Evolutionary conservation across 1,140 invertebrate species (phyloP).

Genomic region (Eriocheir sinensis): DNA sequence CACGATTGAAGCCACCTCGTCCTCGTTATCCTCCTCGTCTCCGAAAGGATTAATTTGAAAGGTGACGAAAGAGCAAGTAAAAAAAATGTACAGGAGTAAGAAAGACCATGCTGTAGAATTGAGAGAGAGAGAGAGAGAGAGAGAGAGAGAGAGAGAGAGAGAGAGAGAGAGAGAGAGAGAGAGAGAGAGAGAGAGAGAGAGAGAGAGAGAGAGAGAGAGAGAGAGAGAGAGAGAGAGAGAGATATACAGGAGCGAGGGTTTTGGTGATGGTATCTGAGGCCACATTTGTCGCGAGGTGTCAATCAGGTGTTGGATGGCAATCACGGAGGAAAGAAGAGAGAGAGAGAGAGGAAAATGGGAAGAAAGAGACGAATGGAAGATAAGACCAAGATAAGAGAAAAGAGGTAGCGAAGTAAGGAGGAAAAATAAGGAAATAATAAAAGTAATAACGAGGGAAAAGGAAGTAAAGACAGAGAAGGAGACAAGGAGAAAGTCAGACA

Average conservation of each 20-base stretch:
- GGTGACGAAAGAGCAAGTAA: too few relatives aligned
- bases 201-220: background rate
- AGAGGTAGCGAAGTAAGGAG: background rate
- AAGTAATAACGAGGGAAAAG: background rate
- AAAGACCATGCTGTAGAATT: too few relatives aligned
- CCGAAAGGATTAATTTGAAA: too few relatives aligned
- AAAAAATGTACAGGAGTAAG: too few relatives aligned
- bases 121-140: too few relatives aligned
- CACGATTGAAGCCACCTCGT: too few relatives aligned
- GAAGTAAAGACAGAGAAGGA: background rate
- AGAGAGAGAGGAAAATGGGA: background rate
- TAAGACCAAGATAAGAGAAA: background rate
- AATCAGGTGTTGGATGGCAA: slow-evolving; percentile 39
- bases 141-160: too few relatives aligned
- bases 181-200: slow-evolving; percentile 14
- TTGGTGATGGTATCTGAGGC: background rate
- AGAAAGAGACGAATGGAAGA: background rate
- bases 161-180: background rate
- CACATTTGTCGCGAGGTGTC: slow-evolving; percentile 55
- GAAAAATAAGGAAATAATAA: background rate
- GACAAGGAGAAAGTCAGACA: background rate
- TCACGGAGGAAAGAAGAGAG: background rate
- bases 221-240: slow-evolving; percentile 36
- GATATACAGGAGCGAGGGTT: background rate
- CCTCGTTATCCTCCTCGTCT: too few relatives aligned